Evolutionary conservation across 2,888 invertebrate species (phyloP).

Genomic region (Dexiosoma caninum): DNA sequence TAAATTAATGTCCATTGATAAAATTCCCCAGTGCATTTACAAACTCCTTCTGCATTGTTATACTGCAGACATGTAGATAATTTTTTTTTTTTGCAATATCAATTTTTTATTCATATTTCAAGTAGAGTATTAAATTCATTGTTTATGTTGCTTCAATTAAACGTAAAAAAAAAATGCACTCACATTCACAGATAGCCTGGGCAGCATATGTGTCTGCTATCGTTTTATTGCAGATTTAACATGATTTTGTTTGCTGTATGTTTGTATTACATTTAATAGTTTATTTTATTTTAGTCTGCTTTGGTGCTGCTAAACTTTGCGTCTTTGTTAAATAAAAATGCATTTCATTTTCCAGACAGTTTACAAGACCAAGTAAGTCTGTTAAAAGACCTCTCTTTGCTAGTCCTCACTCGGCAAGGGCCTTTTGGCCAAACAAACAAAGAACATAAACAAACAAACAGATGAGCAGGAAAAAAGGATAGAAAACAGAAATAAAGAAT

Average conservation of each 20-base stretch:
- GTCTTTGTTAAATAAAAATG: conserved; percentile 43
- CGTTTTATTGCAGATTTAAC: conserved; percentile 43
- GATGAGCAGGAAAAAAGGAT: not conserved
- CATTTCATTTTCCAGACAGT: conserved; percentile 50
- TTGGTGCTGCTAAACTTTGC: not conserved
- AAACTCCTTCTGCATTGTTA: too few relatives aligned
- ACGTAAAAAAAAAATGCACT: not conserved
- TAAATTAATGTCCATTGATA: too few relatives aligned
- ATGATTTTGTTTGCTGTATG: conserved; percentile 20
- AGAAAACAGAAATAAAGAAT: not conserved
- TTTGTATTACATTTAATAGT: not conserved
- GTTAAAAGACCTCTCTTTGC: not conserved
- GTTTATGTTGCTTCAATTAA: conserved; percentile 20
- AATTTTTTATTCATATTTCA: conserved; percentile 5
- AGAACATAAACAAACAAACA: not conserved
- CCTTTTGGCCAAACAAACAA: conserved; percentile 12
- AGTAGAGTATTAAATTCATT: conserved; percentile 8
- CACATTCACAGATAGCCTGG: conserved; percentile 13
- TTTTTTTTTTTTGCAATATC: not conserved
- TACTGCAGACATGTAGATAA: too few relatives aligned
- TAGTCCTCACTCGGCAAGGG: conserved; percentile 21
- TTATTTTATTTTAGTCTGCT: not conserved
- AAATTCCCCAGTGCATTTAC: too few relatives aligned
- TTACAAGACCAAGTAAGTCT: conserved; percentile 46
- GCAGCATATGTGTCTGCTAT: conserved; percentile 49